phyloP scores from a whole-genome alignment of 2,888 invertebrate genomes.

The Ichneumon xanthorius region DNA sequence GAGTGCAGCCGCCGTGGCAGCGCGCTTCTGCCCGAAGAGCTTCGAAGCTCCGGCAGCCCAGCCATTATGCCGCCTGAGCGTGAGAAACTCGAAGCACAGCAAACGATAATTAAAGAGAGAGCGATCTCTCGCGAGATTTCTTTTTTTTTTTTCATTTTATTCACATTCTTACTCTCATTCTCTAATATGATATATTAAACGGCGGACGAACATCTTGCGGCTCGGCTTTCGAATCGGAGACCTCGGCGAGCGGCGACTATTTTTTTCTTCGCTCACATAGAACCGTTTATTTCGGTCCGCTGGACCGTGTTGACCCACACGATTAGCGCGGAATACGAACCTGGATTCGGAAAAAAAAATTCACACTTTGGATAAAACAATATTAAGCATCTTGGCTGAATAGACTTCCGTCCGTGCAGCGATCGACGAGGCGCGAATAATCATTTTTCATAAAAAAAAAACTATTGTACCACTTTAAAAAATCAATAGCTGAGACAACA shows the following conservation, averaged over 20 bases:
- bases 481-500: too few relatives aligned
- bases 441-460: too few relatives aligned
- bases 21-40: conserved; percentile 31
- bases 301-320: too few relatives aligned
- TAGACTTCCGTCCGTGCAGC: too few relatives aligned
- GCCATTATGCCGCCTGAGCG: conserved; percentile 68
- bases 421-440: too few relatives aligned
- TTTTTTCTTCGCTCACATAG: too few relatives aligned
- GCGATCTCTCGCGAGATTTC: conserved; percentile 25
- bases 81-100: conserved; percentile 70
- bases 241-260: neutral
- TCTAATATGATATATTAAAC: conserved; percentile 3
- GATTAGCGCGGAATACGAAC: too few relatives aligned
- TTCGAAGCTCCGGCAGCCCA: conserved; percentile 43
- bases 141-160: conserved; percentile 9
- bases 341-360: too few relatives aligned
- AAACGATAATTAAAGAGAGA: conserved; percentile 61
- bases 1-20: conserved; percentile 59
- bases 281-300: too few relatives aligned
- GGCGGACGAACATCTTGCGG: neutral
- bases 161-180: conserved; percentile 37
- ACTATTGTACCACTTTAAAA: too few relatives aligned
- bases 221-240: neutral
- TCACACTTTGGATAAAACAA: too few relatives aligned
- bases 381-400: too few relatives aligned